Conservation (phyloP, 2,113 vertebrate species). For the Struthidea cinerea region DNA sequence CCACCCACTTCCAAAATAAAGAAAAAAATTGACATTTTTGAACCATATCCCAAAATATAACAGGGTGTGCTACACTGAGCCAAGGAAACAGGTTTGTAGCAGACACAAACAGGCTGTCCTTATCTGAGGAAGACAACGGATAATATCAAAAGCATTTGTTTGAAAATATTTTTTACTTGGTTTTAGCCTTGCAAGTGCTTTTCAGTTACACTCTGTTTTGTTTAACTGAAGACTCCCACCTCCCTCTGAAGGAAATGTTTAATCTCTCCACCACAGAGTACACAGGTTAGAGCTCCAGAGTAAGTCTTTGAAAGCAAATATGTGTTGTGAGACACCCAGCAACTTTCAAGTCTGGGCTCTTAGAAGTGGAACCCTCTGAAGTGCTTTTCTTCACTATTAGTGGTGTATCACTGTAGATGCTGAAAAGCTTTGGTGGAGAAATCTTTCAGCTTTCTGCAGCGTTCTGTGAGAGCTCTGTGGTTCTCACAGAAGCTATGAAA, state of each 20-base stretch:
- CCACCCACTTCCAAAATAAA: neutral
- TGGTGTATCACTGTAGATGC: neutral
- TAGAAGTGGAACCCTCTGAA: neutral
- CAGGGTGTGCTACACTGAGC: rapidly evolving
- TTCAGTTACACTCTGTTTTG: neutral
- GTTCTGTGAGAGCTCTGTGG: no score
- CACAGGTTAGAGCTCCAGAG: neutral
- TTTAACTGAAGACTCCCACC: neutral
- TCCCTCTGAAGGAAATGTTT: neutral
- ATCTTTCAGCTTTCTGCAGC: no score
- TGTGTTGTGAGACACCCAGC: neutral
- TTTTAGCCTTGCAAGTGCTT: neutral
- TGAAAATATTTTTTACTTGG: neutral
- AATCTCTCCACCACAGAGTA: neutral
- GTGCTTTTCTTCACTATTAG: neutral
- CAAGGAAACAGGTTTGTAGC: neutral
- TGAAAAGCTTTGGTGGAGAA: no score
- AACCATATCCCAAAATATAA: neutral
- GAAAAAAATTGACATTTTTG: no score
- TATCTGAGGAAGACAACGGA: neutral
- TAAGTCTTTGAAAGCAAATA: neutral
- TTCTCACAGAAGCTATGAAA: no score
- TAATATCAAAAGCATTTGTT: rapidly evolving
- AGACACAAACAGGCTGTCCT: neutral
- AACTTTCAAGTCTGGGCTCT: neutral